Percentiles rank a stretch among this genome's conserved stretches.
Evolutionary conservation across 2,888 invertebrate genomes (phyloP).

Genomic region (Serripes groenlandicus): DNA sequence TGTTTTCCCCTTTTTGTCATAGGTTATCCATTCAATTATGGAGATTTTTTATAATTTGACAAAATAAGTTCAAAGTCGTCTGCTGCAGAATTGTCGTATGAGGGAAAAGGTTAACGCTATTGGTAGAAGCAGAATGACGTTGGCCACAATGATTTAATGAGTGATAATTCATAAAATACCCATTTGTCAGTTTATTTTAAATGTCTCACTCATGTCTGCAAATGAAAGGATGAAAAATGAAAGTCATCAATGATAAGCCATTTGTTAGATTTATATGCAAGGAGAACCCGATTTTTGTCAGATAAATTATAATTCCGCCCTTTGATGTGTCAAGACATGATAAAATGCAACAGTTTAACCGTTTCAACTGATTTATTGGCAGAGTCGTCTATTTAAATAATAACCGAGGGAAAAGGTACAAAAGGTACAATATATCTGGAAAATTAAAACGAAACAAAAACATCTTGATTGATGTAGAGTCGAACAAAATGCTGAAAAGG

Average conservation of each 20-base stretch:
- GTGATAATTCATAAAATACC: too few relatives aligned
- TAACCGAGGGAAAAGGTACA: not conserved
- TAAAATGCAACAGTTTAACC: not conserved
- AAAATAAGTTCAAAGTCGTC: too few relatives aligned
- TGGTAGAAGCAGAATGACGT: too few relatives aligned
- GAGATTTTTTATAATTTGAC: too few relatives aligned
- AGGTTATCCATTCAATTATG: too few relatives aligned
- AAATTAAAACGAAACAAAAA: not conserved
- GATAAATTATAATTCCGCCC: conserved; percentile 15
- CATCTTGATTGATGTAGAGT: not conserved
- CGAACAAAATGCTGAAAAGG: not conserved
- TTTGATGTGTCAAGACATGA: conserved; percentile 12
- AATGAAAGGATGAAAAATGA: too few relatives aligned
- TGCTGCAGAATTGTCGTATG: too few relatives aligned
- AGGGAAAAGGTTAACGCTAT: too few relatives aligned
- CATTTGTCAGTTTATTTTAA: too few relatives aligned
- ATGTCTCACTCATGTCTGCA: too few relatives aligned
- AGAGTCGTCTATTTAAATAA: not conserved
- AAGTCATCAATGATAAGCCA: not conserved
- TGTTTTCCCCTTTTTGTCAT: too few relatives aligned
- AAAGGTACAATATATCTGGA: not conserved
- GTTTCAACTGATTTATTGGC: not conserved
- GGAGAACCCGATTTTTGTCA: not conserved
- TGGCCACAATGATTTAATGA: too few relatives aligned
- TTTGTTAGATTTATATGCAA: conserved; percentile 13